Base-by-base conservation (phyloP, 64 coral and sea anemone species). In the Catalaphyllia jardinei region DNA sequence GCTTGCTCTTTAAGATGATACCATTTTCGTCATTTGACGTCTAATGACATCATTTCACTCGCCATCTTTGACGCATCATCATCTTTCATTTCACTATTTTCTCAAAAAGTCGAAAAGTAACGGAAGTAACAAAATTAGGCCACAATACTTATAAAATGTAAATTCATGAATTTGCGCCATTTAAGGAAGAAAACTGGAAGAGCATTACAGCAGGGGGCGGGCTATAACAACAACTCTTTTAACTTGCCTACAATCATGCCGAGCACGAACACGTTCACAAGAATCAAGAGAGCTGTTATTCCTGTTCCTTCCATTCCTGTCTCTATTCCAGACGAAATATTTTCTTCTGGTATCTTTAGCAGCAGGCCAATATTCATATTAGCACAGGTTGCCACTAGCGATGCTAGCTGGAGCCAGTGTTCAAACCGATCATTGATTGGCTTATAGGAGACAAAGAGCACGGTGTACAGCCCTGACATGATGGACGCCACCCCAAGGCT, bases 381-480 rank as follows among this genome's bases (percentile, higher is more conserved):
- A 39, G 59, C 78, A 81, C 60, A 74, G 14, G 89, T 91, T 57
- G 80, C 78, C 67, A 91, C 52, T 8, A 87, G 61, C 35, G 90
- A 86, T 11, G 74, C 59, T 7, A 92, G 39, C 46, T 87, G 90
- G 9, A 92, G 39, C 24, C 90, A 69, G 90, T 87, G 62, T 38
- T 92, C 90, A 92, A 92, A 92, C 22, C 31, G 28, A 22, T 92
- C 75, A 29, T 24, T 92, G 13, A 92, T 76, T 77, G 90, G 90
- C 18, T 87, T 76, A 5, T 60, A 75, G 33, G 52, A 64, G 1
- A 82, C 82, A 92, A 86, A 92, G 33, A 92, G 38, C 11, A 85
- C 83, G 4, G 90, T 72, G 60, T 86, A 92, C 29, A 92, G 28
- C 11, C 90, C 90, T 25, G 90, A 92, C 42, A 86, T 71, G 54